Base-by-base conservation (phyloP, 2,797 vertebrate species). In the Sebastes vulpes region DNA sequence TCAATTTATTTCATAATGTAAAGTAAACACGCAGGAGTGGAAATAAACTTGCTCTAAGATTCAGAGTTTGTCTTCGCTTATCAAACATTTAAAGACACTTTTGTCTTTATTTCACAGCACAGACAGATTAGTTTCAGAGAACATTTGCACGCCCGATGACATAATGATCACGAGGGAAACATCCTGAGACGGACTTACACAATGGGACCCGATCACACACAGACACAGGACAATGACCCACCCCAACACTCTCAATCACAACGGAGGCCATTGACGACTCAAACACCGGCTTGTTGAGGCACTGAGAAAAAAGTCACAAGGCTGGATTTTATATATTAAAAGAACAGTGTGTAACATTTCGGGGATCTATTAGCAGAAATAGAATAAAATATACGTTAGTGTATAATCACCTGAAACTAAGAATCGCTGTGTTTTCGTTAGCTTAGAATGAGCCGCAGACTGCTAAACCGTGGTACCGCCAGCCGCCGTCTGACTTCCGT, bases 121-220 rank as follows among this genome's bases (percentile, higher is more conserved):
- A 66, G 76, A 77, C 60, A 5, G 71, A 56, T 71, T 4, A 0
- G 6, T 68, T 77, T 65, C 61, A 78, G 53, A 12, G 32, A 29
- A 16, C 7, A 56, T 57, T 28, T 8, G 18, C 66, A 69, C 26
- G 32, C 12, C 12, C 4, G 16, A 57, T 58, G 67, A 58, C 54
- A 28, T 21, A 29, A 20, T 9, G 35, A 29, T 58, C 67, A 28
- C 35, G 32, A 28, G 65, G 29, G 29, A 14, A 25, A 35, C 31
- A 18, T 25, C 57, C 76, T 61, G 66, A 77, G 56, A n/a, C 75
- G 29, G 38, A 54, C 72, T 57, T 63, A 93, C 92, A 93, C 92
- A 92, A 90, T 77, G 82, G 82, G 71, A 21, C 50, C 50, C 57
- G 52, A 68, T 79, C 81, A 77, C 57, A 63, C 64, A 46, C 65